Evolutionary conservation across 2,888 invertebrate genomes (phyloP).

Genomic region (Cremastinae sp.): DNA sequence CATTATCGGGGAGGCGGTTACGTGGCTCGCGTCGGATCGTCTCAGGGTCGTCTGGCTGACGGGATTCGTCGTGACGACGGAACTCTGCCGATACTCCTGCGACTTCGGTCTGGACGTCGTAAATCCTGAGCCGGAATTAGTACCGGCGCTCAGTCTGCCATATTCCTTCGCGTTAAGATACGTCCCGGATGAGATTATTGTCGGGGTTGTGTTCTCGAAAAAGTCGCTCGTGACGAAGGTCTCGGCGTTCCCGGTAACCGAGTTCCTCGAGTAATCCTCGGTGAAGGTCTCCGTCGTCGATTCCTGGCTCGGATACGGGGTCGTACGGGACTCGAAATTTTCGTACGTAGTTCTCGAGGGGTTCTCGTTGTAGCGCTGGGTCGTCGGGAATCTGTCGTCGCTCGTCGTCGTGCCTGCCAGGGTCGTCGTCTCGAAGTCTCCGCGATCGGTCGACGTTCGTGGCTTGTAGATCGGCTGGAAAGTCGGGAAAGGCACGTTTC

Average conservation of each 20-base stretch:
- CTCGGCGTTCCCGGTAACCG: constrained; percentile 61
- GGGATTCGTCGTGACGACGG: constrained; percentile 42
- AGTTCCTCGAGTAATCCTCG: constrained; percentile 50
- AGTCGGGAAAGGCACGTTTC: constrained; percentile 73
- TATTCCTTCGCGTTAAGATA: constrained; percentile 52
- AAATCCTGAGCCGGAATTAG: constrained; percentile 29
- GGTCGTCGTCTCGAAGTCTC: constrained; percentile 64
- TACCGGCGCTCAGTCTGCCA: constrained; percentile 17
- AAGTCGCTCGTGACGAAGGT: constrained; percentile 58
- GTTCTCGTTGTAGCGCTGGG: constrained; percentile 62
- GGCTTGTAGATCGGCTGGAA: constrained; percentile 74
- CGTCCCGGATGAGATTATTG: constrained; percentile 53
- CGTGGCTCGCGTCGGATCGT: constrained; percentile 26
- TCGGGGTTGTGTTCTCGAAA: constrained; percentile 57
- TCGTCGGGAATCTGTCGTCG: constrained; percentile 58
- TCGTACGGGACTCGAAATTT: constrained; percentile 62
- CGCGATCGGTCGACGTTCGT: constrained; percentile 61
- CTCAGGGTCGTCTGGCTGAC: constrained; percentile 32
- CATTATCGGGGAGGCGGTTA: too few species aligned
- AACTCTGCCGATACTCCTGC: constrained; percentile 46
- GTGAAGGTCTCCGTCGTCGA: constrained; percentile 55
- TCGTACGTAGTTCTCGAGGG: constrained; percentile 65
- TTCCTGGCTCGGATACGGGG: constrained; percentile 61
- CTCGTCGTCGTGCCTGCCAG: constrained; percentile 53
- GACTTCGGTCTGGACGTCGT: constrained; percentile 49